These are phyloP conservation scores for Orthonychiurus folsomi DNA, from an alignment of 2,888 invertebrate species.

Conservation along the genomic window DNA sequence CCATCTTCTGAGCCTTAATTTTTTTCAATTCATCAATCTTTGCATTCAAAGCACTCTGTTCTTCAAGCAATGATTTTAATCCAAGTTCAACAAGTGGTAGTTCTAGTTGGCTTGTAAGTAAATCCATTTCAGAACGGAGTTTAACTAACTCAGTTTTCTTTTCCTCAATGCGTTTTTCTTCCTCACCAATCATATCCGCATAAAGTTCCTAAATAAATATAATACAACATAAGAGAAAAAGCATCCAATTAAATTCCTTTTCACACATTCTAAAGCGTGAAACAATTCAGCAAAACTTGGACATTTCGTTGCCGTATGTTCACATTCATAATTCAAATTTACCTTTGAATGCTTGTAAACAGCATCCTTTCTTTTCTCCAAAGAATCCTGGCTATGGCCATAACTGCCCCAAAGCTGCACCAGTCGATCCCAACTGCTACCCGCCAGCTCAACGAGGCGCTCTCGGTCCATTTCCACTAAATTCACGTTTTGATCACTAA, in stretches of 20 bases:
- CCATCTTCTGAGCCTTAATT: conserved; percentile 1
- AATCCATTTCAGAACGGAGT: not conserved
- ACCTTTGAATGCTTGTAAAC: not conserved
- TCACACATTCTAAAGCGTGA: not conserved
- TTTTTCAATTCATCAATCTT: not conserved
- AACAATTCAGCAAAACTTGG: not conserved
- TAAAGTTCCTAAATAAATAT: not conserved
- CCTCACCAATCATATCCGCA: conserved; percentile 1
- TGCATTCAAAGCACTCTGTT: not conserved
- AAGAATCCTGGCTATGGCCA: not conserved
- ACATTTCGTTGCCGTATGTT: not conserved
- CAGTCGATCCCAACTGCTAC: not conserved
- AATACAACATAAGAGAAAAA: not conserved
- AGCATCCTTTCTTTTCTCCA: conserved; percentile 1
- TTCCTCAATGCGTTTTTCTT: conserved; percentile 4
- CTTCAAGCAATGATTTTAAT: not conserved
- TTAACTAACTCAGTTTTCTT: conserved; percentile 3
- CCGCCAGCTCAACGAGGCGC: not conserved
- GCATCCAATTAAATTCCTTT: not conserved
- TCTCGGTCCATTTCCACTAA: not conserved
- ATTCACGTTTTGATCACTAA: not conserved
- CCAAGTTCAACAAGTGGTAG: not conserved
- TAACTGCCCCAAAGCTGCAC: not conserved
- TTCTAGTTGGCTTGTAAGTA: not conserved
- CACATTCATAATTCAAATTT: not conserved